A percentile compares a stretch with the other conserved stretches of the same genome.
These are phyloP conservation scores for Uropetala carovei DNA, from an alignment of 2,888 invertebrate genomes.

Conservation along the genomic window DNA sequence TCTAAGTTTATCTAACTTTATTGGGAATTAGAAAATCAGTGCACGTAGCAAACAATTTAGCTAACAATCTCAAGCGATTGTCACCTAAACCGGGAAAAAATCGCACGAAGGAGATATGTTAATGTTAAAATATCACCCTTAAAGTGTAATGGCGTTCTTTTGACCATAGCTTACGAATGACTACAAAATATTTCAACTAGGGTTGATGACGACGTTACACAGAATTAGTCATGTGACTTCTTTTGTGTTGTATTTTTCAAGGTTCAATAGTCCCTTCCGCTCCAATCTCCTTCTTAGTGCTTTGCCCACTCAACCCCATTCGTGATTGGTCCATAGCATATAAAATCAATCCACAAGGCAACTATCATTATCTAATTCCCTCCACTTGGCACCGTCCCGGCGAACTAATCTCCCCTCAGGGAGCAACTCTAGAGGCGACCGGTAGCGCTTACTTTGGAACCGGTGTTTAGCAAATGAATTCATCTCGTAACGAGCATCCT, in stretches of 20 bases:
- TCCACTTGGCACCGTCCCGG: not conserved
- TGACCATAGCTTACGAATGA: not conserved
- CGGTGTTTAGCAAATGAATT: not conserved
- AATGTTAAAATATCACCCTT: too few species aligned
- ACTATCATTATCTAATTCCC: constrained; percentile 31
- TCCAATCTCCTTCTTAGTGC: not conserved
- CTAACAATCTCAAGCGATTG: too few species aligned
- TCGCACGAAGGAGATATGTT: too few species aligned
- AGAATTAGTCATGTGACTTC: not conserved
- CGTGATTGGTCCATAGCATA: constrained; percentile 6
- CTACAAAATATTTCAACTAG: not conserved
- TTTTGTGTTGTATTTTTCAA: not conserved
- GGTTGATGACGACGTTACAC: not conserved
- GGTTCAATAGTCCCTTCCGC: constrained; percentile 2
- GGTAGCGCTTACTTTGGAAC: not conserved
- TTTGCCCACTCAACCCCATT: not conserved
- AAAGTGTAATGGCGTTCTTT: not conserved
- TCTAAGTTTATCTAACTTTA: too few species aligned
- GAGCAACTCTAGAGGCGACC: not conserved
- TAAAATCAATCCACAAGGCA: constrained; percentile 14
- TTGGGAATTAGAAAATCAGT: too few species aligned
- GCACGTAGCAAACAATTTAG: too few species aligned
- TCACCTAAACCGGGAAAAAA: too few species aligned
- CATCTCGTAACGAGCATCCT: too few species aligned
- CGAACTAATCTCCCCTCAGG: not conserved